Evolutionary conservation across 2,888 invertebrate species (phyloP).

Genomic region (Gandaritis pyraliata): DNA sequence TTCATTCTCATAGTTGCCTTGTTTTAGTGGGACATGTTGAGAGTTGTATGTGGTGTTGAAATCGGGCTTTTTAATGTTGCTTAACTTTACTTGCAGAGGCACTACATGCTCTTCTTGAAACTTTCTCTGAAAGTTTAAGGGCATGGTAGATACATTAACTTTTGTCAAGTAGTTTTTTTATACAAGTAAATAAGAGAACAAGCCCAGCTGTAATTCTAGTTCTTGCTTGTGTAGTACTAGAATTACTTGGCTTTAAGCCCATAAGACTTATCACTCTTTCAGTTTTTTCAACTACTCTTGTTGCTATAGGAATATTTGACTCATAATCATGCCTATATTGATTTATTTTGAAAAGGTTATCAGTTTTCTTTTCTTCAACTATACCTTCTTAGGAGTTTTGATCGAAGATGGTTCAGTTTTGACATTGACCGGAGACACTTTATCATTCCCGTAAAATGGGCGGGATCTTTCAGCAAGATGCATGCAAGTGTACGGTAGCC

Average conservation of each 20-base stretch:
- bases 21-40: constrained; percentile 62
- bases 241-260: too few relatives aligned
- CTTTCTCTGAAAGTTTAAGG: constrained; percentile 59
- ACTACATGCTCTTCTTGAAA: constrained; percentile 66
- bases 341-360: too few relatives aligned
- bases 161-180: too few relatives aligned
- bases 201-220: too few relatives aligned
- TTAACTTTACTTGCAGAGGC: constrained; percentile 63
- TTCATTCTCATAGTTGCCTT: constrained; percentile 66
- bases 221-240: too few relatives aligned
- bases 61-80: constrained; percentile 60
- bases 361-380: too few relatives aligned
- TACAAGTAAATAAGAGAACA: too few relatives aligned
- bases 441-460: constrained; percentile 71
- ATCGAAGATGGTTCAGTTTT: constrained; percentile 40
- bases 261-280: too few relatives aligned
- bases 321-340: too few relatives aligned
- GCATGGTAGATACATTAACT: not conserved
- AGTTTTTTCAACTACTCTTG: too few relatives aligned
- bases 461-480: constrained; percentile 69
- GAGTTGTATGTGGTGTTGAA: constrained; percentile 67
- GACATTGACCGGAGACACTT: constrained; percentile 49
- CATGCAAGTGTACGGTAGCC: constrained; percentile 74
- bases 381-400: constrained; percentile 62
- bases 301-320: too few relatives aligned